phyloP scores from a whole-genome alignment of 2,113 vertebrate species.

The Seriola quinqueradiata region DNA sequence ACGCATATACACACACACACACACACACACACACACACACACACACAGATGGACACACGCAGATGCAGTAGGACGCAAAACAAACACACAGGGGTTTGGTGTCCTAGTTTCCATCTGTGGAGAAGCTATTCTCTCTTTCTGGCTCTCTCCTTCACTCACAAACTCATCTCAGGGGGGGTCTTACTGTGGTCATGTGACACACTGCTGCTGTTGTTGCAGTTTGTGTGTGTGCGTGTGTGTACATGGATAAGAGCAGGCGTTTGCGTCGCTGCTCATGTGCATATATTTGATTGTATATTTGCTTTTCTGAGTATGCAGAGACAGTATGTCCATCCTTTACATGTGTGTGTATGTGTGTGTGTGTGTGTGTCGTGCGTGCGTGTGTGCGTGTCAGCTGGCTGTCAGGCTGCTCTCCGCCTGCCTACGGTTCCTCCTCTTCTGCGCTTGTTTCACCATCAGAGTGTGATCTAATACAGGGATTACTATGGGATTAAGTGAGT shows the following conservation, averaged over 20 bases:
- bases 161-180: conserved; percentile 55
- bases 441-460: conserved; percentile 66
- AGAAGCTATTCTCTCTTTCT: conserved; percentile 68
- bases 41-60: conserved; percentile 34
- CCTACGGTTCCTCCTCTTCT: conserved; percentile 37
- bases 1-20: conserved; percentile 38
- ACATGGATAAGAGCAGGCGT: conserved; percentile 23
- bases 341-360: not conserved
- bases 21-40: conserved; percentile 41
- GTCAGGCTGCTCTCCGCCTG: conserved; percentile 42
- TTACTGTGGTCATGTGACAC: conserved; percentile 67
- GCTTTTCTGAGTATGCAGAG: not conserved
- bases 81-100: conserved; percentile 75
- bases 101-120: conserved; percentile 81
- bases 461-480: conserved; percentile 77
- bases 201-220: conserved; percentile 46
- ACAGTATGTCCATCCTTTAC: not conserved
- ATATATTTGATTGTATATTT: conserved; percentile 22
- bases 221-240: conserved; percentile 15
- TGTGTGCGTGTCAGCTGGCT: conserved; percentile 21
- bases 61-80: conserved; percentile 66
- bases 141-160: conserved; percentile 66
- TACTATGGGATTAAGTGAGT: conserved; percentile 74
- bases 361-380: not conserved
- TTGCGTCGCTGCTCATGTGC: conserved; percentile 46